Evolutionary conservation across 2,888 invertebrate genomes (phyloP), one percentile per base, ranked within the genome.

Genomic region (Acrobasis suavella): DNA sequence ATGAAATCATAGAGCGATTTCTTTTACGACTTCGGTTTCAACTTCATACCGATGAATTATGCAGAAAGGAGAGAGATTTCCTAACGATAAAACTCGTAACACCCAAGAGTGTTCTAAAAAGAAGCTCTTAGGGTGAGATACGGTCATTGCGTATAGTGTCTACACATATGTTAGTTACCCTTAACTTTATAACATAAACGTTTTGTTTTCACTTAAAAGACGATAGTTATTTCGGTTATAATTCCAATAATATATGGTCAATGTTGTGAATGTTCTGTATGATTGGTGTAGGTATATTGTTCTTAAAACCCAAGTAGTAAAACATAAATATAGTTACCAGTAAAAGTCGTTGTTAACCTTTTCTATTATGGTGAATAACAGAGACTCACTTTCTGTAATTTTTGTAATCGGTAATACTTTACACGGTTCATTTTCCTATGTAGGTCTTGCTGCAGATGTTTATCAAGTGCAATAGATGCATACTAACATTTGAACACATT

Each of bases 21-120:
- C 91, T 90, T 91, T 91, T 92, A 91, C 91, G 91, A 90, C 89
- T 87, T 89, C 85, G 89, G 89, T 91, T 92, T 91, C 91, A 91
- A 92, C 91, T 91, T 90, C 89, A 88, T 86, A 87, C 84, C 89
- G 83, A 91, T 91, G 91, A 91, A 92, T 92, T 91, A 92, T 91
- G 91, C 90, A 90, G 89, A 89, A 83, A 89, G 86, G 83, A 89
- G 89, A 88, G 85, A 89, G 91, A 91, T 91, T 91, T 91, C 85
- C 87, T 84, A 65, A 81, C 83, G 89, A 91, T 91, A 91, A 91
- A 90, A 91, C 85, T 89, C 89, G 89, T 86, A 89, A 86, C 88
- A 84, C 87, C 85, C 89, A 80, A 85, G 88, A 89, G 86, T 85
- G 82, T 85, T 87, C 85, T 87, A 85, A 87, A 89, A 89, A 86